Evolutionary conservation across 1,140 invertebrate species (phyloP), one percentile per base, ranked within the genome.

Genomic region (Chionoecetes opilio): DNA sequence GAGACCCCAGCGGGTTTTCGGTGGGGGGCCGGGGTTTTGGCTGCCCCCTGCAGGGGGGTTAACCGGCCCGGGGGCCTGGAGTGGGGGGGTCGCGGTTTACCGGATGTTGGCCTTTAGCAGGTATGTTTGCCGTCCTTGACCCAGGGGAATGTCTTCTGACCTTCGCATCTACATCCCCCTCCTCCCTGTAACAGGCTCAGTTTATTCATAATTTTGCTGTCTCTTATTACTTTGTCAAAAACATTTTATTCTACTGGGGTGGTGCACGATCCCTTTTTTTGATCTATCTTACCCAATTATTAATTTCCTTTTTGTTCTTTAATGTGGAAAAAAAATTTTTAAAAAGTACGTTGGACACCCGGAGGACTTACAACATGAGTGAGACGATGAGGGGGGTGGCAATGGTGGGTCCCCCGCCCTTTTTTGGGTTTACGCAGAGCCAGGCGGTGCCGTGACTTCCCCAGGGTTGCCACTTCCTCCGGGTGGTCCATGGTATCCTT

Each of bases 401-500:
- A 32, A 87, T 26, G 3, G 46, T 53, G 46, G 11, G 2, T 9
- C 21, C 8, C 21, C 6, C 6, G 32, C 26, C 5, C 31, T 26
- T 31, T 35, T 92, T 31, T 53, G 41, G 32, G 82, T 92, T 92
- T 92, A 5, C 90, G 90, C 1, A 29, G 29, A 92, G 90, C 90
- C 90, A 92, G 90, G 90, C 90, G 26, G 90, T 92, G 53, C 75
- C 46, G 84, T 87, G 82, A 11, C 32, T 87, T 21, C 92, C 92
- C 84, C 84, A 87, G 17, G 82, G 92, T 84, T 32, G 87, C 37
- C 11, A 87, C 84, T 8, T 87, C 82, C 17, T 84, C 37, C 0
- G 84, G 29, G 0, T 46, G 38, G 3, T 41, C 92, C 31, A 17
- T 35, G 21, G 32, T 38, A n/a, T 87, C 92, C 38, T 53, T 26